Percentiles rank a stretch among this genome's conserved stretches.
Conservation (phyloP, 2,888 invertebrate species). For the Liopterus haemorrhoidalis region DNA sequence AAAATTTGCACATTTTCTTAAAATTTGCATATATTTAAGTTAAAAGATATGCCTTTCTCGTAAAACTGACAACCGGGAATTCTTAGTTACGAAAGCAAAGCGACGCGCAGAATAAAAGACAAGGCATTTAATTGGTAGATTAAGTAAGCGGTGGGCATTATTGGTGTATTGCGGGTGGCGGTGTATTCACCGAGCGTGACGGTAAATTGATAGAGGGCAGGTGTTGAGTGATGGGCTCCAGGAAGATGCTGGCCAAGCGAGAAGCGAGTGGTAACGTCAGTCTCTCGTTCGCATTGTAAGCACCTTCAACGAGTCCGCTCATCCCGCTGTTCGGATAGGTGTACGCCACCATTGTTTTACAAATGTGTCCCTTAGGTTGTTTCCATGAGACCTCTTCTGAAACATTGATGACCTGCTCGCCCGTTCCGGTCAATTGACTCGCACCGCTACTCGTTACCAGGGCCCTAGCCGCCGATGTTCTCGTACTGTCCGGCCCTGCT, state of each 20-base stretch:
- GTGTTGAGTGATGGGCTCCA: not conserved
- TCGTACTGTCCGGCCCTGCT: slow-evolving; percentile 2
- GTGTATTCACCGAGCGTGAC: slow-evolving; percentile 3
- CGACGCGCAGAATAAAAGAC: slow-evolving; percentile 12
- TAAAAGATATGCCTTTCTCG: slow-evolving; percentile 14
- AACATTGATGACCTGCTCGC: slow-evolving; percentile 35
- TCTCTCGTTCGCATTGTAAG: slow-evolving; percentile 26
- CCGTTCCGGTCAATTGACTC: slow-evolving; percentile 38
- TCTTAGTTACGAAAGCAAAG: not conserved
- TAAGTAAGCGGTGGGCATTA: not conserved
- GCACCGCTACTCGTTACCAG: slow-evolving; percentile 29
- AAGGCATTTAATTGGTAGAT: not conserved
- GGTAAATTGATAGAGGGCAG: not conserved
- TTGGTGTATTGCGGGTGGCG: not conserved
- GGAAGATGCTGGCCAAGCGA: not conserved
- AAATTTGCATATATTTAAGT: slow-evolving; percentile 23
- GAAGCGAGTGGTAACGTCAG: too few species aligned
- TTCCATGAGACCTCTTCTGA: slow-evolving; percentile 28
- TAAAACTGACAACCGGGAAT: slow-evolving; percentile 9
- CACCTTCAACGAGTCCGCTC: slow-evolving; percentile 25
- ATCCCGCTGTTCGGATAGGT: not conserved
- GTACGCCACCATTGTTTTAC: slow-evolving; percentile 26
- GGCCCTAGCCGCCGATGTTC: slow-evolving; percentile 15
- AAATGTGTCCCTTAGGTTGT: slow-evolving; percentile 31
- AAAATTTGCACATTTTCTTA: slow-evolving; percentile 15